These are phyloP conservation scores for Agonopterix alstromeriana DNA, from an alignment of 2,888 invertebrate genomes.

Conservation along the genomic window DNA sequence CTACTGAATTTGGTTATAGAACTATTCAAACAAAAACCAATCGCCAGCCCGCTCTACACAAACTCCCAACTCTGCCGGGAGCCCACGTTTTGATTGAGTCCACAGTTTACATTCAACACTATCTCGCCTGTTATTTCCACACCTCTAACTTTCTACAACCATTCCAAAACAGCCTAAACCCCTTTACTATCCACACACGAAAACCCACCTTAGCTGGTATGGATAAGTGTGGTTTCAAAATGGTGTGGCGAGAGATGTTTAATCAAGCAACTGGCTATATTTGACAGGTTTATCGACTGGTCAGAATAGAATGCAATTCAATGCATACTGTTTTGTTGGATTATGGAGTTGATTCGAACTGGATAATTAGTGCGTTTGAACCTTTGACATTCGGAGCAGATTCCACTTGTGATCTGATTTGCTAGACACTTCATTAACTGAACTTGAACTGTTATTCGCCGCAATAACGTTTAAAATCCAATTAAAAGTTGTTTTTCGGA, in stretches of 20 bases:
- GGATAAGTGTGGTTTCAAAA: slow-evolving; percentile 2
- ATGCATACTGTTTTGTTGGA: slow-evolving; percentile 5
- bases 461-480: no score
- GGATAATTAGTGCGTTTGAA: neutral
- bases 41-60: neutral
- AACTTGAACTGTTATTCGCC: no score
- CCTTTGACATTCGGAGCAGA: neutral
- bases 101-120: slow-evolving; percentile 45
- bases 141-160: slow-evolving; percentile 26
- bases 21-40: neutral
- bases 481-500: no score
- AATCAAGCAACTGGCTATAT: slow-evolving; percentile 28
- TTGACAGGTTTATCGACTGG: slow-evolving; percentile 42
- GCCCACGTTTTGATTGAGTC: slow-evolving; percentile 39
- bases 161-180: slow-evolving; percentile 12
- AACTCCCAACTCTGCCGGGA: slow-evolving; percentile 1
- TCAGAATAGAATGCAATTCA: slow-evolving; percentile 14
- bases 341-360: neutral
- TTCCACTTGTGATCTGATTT: neutral
- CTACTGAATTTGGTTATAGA: neutral
- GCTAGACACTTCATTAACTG: no score
- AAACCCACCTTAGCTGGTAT: slow-evolving; percentile 8
- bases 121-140: slow-evolving; percentile 42
- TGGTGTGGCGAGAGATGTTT: slow-evolving; percentile 14
- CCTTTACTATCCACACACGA: neutral